Percentiles rank a stretch among this genome's conserved stretches.
Evolutionary conservation across 2,113 vertebrate genomes (phyloP).

Genomic region (Verasper variegatus): DNA sequence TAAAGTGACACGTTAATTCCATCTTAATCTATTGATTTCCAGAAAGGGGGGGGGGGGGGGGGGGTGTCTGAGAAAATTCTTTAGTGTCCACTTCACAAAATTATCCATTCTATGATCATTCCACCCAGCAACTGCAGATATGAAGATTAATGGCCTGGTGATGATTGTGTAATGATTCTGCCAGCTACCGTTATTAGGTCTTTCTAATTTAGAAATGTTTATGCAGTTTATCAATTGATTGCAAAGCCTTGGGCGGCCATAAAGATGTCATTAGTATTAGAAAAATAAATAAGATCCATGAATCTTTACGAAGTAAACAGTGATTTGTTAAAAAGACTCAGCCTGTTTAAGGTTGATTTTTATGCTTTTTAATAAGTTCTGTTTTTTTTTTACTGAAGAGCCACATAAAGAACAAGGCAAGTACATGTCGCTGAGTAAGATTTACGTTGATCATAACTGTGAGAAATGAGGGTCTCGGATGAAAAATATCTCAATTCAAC

Average conservation of each 20-base stretch:
- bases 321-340: constrained; percentile 9
- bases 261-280: background rate
- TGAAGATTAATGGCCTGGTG: constrained; percentile 52
- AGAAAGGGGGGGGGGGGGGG: background rate
- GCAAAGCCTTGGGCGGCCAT: background rate
- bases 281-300: constrained; percentile 6
- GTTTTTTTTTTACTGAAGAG: background rate
- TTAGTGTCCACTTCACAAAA: constrained; percentile 9
- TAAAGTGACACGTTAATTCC: constrained; percentile 19
- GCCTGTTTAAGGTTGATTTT: background rate
- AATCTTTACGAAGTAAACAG: background rate
- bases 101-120: constrained; percentile 22
- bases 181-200: constrained; percentile 13
- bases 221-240: constrained; percentile 19
- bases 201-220: constrained; percentile 9
- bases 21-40: constrained; percentile 15
- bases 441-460: background rate
- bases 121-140: constrained; percentile 18
- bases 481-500: constrained; percentile 7
- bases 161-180: constrained; percentile 51
- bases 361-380: background rate
- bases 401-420: background rate
- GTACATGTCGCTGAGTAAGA: background rate
- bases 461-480: constrained; percentile 4
- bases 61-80: constrained; percentile 17